Conservation (phyloP, 2,797 vertebrate species). For the Trachurus trachurus region DNA sequence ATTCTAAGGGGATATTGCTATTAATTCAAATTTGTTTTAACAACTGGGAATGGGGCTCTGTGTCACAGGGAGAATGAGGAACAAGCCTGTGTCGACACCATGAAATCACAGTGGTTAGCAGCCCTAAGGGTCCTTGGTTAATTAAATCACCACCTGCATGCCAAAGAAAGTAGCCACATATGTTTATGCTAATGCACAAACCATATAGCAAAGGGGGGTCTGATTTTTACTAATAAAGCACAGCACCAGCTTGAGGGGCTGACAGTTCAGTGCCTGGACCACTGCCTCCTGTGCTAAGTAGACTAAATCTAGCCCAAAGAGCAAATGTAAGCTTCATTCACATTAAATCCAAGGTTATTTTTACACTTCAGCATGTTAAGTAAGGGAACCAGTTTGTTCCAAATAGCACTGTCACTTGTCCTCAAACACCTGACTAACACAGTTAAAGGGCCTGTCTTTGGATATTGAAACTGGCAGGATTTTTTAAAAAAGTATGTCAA, state of each 20-base stretch:
- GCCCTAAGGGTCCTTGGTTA: slow-evolving; percentile 30
- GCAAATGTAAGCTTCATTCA: slow-evolving; percentile 36
- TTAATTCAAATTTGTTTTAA: slow-evolving; percentile 71
- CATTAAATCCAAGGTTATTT: slow-evolving; percentile 29
- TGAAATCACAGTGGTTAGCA: slow-evolving; percentile 55
- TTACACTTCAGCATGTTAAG: slow-evolving; percentile 41
- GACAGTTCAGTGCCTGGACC: slow-evolving; percentile 40
- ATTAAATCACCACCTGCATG: slow-evolving; percentile 56
- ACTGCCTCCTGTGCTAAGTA: slow-evolving; percentile 21
- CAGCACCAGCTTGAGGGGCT: slow-evolving; percentile 33
- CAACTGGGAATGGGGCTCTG: slow-evolving; percentile 42
- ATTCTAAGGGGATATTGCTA: slow-evolving; percentile 47
- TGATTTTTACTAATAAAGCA: slow-evolving; percentile 44
- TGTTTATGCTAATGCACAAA: slow-evolving; percentile 50
- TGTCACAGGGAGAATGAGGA: slow-evolving; percentile 36
- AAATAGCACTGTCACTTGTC: slow-evolving; percentile 52
- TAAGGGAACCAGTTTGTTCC: slow-evolving; percentile 36
- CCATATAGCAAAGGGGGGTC: slow-evolving; percentile 42
- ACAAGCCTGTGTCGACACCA: slow-evolving; percentile 24
- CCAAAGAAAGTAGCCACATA: slow-evolving; percentile 40
- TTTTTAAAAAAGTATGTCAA: slow-evolving; percentile 31
- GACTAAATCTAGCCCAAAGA: slow-evolving; percentile 49
- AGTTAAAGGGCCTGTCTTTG: slow-evolving; percentile 57
- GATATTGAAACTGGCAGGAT: slow-evolving; percentile 65
- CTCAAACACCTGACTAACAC: slow-evolving; percentile 60